Evolutionary conservation across 2,888 invertebrate species (phyloP).

Genomic region (Habroteleia sp.): DNA sequence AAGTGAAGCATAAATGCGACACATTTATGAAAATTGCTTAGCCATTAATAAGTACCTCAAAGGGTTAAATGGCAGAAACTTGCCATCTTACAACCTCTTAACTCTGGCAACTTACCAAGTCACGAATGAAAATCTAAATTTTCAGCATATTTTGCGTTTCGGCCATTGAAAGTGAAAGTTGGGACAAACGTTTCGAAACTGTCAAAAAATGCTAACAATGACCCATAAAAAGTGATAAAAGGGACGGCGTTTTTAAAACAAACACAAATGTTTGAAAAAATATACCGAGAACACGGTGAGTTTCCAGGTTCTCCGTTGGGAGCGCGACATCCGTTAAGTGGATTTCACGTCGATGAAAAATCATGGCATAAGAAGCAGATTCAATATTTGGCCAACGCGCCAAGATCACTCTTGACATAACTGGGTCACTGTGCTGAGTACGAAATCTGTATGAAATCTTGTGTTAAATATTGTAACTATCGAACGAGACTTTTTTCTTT

Average conservation of each 20-base stretch:
- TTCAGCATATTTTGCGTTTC: slow-evolving; percentile 38
- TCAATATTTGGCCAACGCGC: slow-evolving; percentile 63
- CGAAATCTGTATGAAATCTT: slow-evolving; percentile 46
- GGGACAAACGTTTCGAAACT: too few species aligned
- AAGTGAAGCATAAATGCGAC: slow-evolving; percentile 14
- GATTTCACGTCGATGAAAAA: slow-evolving; percentile 56
- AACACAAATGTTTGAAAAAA: slow-evolving; percentile 11
- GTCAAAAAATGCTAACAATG: not conserved
- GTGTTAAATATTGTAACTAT: slow-evolving; percentile 42
- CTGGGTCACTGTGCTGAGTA: slow-evolving; percentile 62
- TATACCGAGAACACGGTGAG: slow-evolving; percentile 9
- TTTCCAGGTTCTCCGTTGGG: slow-evolving; percentile 2
- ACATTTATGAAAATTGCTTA: slow-evolving; percentile 55
- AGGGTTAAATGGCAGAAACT: slow-evolving; percentile 55
- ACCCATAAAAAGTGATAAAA: slow-evolving; percentile 7
- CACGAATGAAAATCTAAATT: slow-evolving; percentile 45
- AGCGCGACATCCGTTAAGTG: slow-evolving; percentile 33
- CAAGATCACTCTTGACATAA: slow-evolving; percentile 62
- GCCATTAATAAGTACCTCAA: slow-evolving; percentile 60
- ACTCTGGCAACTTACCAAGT: slow-evolving; percentile 57
- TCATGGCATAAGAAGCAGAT: slow-evolving; percentile 55
- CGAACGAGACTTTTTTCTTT: slow-evolving; percentile 8
- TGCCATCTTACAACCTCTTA: slow-evolving; percentile 41
- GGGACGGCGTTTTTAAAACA: slow-evolving; percentile 4
- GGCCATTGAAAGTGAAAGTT: slow-evolving; percentile 33